Percentiles rank a stretch among this genome's conserved stretches.
phyloP scores from a whole-genome alignment of 1,140 invertebrate species.

The Micrasema longulum region DNA sequence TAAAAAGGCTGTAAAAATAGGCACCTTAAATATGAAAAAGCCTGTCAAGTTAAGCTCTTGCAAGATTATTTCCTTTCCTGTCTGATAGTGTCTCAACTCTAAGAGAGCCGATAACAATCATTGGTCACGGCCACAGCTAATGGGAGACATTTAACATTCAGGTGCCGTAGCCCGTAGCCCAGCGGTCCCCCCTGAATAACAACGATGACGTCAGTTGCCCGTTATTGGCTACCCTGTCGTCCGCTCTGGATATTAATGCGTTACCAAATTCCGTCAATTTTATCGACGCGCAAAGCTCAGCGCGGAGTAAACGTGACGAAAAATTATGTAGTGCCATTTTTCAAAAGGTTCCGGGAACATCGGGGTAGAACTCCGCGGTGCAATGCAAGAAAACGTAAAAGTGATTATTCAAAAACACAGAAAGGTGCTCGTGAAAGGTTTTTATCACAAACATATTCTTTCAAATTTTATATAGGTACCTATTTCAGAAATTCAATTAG shows the following conservation, averaged over 20 bases:
- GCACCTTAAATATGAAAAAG: too few relatives aligned
- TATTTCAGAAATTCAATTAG: too few relatives aligned
- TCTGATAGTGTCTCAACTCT: not conserved
- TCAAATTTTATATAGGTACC: too few relatives aligned
- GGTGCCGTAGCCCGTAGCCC: slow-evolving; percentile 44
- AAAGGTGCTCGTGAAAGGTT: too few relatives aligned
- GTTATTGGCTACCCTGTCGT: slow-evolving; percentile 40
- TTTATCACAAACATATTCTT: too few relatives aligned
- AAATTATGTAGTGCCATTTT: slow-evolving; percentile 27
- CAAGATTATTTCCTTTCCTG: too few relatives aligned
- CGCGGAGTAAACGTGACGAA: slow-evolving; percentile 25
- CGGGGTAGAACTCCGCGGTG: too few relatives aligned
- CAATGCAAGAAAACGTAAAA: too few relatives aligned
- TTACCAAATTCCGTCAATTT: slow-evolving; percentile 40
- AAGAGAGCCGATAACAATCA: slow-evolving; percentile 42
- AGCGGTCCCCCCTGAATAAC: slow-evolving; percentile 46
- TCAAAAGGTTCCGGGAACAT: slow-evolving; percentile 26
- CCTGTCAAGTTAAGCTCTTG: too few relatives aligned
- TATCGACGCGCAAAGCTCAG: slow-evolving; percentile 30
- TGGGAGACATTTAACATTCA: slow-evolving; percentile 48
- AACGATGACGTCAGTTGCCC: slow-evolving; percentile 50
- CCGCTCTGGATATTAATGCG: slow-evolving; percentile 51
- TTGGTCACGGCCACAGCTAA: slow-evolving; percentile 46
- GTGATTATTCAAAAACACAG: too few relatives aligned
- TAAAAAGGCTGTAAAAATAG: too few relatives aligned